These are phyloP conservation scores for Sinosuthora webbiana DNA, from an alignment of 2,113 vertebrate species.

Conservation along the genomic window DNA sequence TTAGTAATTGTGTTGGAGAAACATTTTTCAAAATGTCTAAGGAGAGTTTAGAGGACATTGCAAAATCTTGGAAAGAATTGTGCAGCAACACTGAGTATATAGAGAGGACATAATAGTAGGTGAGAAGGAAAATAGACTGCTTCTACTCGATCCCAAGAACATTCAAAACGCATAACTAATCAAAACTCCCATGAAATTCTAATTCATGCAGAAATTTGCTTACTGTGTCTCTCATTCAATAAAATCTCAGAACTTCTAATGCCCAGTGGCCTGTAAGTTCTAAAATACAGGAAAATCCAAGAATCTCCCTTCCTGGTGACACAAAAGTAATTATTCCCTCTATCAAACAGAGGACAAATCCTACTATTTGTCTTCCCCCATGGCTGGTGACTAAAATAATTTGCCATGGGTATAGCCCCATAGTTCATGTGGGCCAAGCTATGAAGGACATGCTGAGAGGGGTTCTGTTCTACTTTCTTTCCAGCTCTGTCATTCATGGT, in stretches of 20 bases:
- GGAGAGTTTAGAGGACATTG: not conserved
- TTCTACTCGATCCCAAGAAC: not conserved
- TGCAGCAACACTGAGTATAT: not conserved
- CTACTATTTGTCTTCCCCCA: not conserved
- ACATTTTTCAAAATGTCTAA: not conserved
- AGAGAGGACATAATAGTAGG: not conserved
- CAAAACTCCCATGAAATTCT: not conserved
- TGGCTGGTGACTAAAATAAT: not conserved
- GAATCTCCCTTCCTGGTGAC: not conserved
- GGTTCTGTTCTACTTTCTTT: not conserved
- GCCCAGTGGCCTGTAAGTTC: not conserved
- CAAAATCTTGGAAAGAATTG: not conserved
- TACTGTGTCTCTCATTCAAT: not conserved
- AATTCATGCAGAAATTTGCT: not conserved
- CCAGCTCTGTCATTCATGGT: not conserved
- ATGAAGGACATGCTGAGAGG: not conserved
- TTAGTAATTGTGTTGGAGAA: not conserved
- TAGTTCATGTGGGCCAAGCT: not conserved
- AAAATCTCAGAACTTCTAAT: not conserved
- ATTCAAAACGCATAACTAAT: not conserved
- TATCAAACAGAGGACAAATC: not conserved
- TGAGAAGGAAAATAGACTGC: not conserved
- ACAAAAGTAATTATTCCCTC: not conserved
- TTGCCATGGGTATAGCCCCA: not conserved
- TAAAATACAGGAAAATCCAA: not conserved